Evolutionary conservation across 2,797 vertebrate genomes (phyloP).

Genomic region (Hylomyscus alleni): DNA sequence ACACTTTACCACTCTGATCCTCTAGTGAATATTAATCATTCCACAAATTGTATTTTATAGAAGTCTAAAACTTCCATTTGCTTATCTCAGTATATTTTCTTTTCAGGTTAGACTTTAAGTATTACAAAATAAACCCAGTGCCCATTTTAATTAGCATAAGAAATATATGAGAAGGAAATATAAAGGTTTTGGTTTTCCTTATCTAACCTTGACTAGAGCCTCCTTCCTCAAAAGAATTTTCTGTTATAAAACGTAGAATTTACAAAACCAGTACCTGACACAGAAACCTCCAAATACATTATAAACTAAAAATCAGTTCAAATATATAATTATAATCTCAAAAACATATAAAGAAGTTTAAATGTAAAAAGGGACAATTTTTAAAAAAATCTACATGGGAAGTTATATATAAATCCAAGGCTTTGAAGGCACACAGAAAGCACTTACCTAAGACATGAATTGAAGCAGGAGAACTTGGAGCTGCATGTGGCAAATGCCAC

Average conservation of each 20-base stretch:
- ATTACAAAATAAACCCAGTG: conserved; percentile 60
- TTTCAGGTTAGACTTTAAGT: conserved; percentile 46
- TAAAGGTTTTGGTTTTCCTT: conserved; percentile 37
- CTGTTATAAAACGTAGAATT: conserved; percentile 47
- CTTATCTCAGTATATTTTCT: conserved; percentile 14
- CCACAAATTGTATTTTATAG: background rate
- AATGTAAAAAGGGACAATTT: conserved; percentile 48
- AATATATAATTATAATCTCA: conserved; percentile 1
- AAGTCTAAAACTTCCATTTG: conserved; percentile 58
- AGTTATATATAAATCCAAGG: conserved; percentile 52
- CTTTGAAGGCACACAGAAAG: conserved; percentile 44
- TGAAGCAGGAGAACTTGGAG: conserved; percentile 57
- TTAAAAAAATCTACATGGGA: background rate
- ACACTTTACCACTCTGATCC: background rate
- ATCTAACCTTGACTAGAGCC: conserved; percentile 31
- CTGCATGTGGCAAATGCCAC: conserved; percentile 46
- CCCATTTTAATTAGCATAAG: conserved; percentile 43
- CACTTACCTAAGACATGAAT: conserved; percentile 45
- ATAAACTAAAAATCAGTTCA: conserved; percentile 62
- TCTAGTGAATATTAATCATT: background rate
- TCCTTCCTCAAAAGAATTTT: conserved; percentile 36
- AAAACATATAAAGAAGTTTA: background rate
- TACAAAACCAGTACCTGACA: conserved; percentile 42
- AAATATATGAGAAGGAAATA: conserved; percentile 22
- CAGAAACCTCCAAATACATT: conserved; percentile 57